Conservation (phyloP, 2,113 vertebrate genomes). For the Piprites chloris region DNA sequence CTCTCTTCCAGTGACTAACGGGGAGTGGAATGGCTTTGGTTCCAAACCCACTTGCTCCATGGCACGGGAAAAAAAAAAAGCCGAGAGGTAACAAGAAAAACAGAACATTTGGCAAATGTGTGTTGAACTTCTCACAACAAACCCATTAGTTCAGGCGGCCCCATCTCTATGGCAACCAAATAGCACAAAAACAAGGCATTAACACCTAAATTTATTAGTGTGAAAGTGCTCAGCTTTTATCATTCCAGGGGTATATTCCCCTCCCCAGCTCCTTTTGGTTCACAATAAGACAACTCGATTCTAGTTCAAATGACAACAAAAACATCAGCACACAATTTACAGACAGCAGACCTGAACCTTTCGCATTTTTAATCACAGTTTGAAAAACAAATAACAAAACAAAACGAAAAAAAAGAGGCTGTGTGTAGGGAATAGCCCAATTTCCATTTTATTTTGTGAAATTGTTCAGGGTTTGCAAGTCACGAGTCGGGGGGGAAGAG, state of each 20-base stretch:
- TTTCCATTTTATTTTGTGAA: not conserved
- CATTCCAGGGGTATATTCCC: not conserved
- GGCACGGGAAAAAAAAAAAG: not conserved
- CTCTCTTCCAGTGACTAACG: not conserved
- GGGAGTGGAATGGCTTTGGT: not conserved
- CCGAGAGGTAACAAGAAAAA: not conserved
- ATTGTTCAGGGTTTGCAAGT: not conserved
- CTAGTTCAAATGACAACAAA: slow-evolving; percentile 9
- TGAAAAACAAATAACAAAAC: not conserved
- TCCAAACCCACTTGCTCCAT: not conserved
- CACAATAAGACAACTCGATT: not conserved
- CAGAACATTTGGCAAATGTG: slow-evolving; percentile 16
- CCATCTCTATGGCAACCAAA: slow-evolving; percentile 66
- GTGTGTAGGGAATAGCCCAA: not conserved
- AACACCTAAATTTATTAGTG: slow-evolving; percentile 27
- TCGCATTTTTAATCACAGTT: not conserved
- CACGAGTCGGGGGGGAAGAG: not conserved
- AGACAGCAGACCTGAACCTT: not conserved
- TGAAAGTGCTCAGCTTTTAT: not conserved
- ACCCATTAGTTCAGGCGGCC: slow-evolving; percentile 29
- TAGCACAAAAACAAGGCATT: slow-evolving; percentile 50
- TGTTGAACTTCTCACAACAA: slow-evolving; percentile 53
- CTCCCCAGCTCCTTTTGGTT: not conserved
- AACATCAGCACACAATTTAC: not conserved
- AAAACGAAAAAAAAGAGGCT: not conserved